phyloP scores from a whole-genome alignment of 2,797 vertebrate genomes.

The Scolopax bukidnonensis region DNA sequence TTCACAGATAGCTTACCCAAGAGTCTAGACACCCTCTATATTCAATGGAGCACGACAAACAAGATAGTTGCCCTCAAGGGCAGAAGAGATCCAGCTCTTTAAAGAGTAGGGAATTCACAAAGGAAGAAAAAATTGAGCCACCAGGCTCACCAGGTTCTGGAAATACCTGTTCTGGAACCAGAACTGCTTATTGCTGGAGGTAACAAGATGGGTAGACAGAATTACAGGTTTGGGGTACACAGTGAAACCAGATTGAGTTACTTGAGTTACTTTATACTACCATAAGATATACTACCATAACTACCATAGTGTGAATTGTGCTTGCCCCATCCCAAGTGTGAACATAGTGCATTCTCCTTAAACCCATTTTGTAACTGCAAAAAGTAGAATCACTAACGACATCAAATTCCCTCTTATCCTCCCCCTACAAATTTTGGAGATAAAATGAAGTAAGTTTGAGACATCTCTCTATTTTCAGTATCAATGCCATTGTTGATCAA shows the following conservation, averaged over 20 bases:
- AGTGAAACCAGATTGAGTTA: not conserved
- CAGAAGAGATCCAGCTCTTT: not conserved
- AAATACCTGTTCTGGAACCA: not conserved
- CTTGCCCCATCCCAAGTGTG: not conserved
- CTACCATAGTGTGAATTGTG: no score
- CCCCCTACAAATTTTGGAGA: no score
- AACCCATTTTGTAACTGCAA: not conserved
- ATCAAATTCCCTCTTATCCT: not conserved
- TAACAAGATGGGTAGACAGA: not conserved
- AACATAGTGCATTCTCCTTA: not conserved
- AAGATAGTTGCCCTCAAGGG: not conserved
- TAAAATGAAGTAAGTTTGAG: not conserved
- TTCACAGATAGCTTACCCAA: not conserved
- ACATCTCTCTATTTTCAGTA: not conserved
- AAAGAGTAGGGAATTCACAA: not conserved
- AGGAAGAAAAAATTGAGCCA: not conserved
- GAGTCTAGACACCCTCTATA: not conserved
- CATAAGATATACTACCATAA: not conserved
- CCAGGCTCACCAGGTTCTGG: not conserved
- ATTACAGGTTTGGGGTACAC: not conserved
- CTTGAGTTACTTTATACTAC: no score
- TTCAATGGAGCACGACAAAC: rapidly evolving
- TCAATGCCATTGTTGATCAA: not conserved
- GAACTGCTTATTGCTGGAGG: not conserved
- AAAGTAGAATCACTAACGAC: not conserved